Evolutionary conservation across 2,797 vertebrate genomes (phyloP), one percentile per base, ranked within the genome.

Genomic region (Alca torda): DNA sequence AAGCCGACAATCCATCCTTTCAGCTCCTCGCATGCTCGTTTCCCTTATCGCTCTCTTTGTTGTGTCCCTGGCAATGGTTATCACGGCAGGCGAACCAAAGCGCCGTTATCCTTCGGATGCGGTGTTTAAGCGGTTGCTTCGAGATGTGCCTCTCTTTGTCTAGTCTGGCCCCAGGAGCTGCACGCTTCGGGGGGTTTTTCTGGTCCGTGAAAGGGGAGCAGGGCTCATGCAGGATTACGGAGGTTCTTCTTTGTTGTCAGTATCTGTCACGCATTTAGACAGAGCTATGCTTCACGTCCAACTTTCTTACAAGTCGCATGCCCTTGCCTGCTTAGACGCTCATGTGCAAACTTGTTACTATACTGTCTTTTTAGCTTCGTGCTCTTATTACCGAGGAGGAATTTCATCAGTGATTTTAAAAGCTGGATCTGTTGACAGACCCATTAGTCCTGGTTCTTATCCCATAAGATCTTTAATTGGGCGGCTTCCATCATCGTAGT

Each of bases 111-210:
- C 65, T 64, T 21, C 1, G n/a, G 23, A 2, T 24, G 41, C 4
- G 3, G 20, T 8, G 59, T 1, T 37, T 4, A 11, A 19, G 63
- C 4, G 6, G 1, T 0, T 3, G 28, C 54, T 61, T 20, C 54
- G 2, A 18, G 35, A 1, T 1, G 15, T 11, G n/a, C 11, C 3
- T 50, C 41, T 3, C 15, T 35, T 13, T 48, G 81, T 20, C 13
- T 8, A 0, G 7, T 0, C 3, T 2, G 15, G 74, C 82, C 45
- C 19, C 57, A 14, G 41, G 9, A 54, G 68, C 33, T 48, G 10
- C 6, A 15, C 37, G 77, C 80, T 20, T 19, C 17, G 54, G 43
- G 24, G 51, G 18, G 4, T 14, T 17, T 78, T 60, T 5, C 2
- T 50, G 24, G 1, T 9, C 37, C 9, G 14, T 59, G 84, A 12